Percentiles rank a stretch among this genome's conserved stretches.
phyloP scores from a whole-genome alignment of 2,888 invertebrate species.

The Eudasyphora cyanicolor region DNA sequence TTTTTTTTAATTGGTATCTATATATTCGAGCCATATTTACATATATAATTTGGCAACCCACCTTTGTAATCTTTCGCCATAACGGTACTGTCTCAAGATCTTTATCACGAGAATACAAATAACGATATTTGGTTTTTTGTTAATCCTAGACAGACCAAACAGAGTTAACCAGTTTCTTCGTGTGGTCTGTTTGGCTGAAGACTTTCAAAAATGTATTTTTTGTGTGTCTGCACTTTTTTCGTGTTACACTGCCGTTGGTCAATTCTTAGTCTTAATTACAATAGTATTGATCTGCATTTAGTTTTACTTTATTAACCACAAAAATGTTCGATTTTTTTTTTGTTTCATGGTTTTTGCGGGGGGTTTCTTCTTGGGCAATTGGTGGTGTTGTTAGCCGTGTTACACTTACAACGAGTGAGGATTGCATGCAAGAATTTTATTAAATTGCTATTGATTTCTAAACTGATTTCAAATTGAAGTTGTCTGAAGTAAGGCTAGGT shows the following conservation, averaged over 20 bases:
- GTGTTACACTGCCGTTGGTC: too few relatives aligned
- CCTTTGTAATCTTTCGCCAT: constrained; percentile 16
- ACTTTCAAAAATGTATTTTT: constrained; percentile 23
- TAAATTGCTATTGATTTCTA: constrained; percentile 58
- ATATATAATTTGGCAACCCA: constrained; percentile 20
- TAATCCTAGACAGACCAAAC: too few relatives aligned
- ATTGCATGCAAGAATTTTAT: constrained; percentile 63
- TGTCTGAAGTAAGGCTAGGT: not conserved
- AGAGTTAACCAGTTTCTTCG: constrained; percentile 9
- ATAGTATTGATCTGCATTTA: constrained; percentile 22
- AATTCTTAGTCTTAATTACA: constrained; percentile 39
- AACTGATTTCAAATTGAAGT: constrained; percentile 13
- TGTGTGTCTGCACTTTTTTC: not conserved
- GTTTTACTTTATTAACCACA: constrained; percentile 30
- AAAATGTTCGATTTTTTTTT: constrained; percentile 36
- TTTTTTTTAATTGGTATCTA: not conserved
- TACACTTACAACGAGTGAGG: not conserved
- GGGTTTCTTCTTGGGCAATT: too few relatives aligned
- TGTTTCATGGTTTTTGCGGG: too few relatives aligned
- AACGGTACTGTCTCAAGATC: constrained; percentile 36
- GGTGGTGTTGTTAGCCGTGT: not conserved
- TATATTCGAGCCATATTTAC: too few relatives aligned
- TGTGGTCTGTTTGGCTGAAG: too few relatives aligned
- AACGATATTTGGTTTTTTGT: not conserved
- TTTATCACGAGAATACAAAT: constrained; percentile 9